These are phyloP conservation scores for Smutsia temminckii DNA, from an alignment of 2,797 vertebrate species.

Conservation along the genomic window DNA sequence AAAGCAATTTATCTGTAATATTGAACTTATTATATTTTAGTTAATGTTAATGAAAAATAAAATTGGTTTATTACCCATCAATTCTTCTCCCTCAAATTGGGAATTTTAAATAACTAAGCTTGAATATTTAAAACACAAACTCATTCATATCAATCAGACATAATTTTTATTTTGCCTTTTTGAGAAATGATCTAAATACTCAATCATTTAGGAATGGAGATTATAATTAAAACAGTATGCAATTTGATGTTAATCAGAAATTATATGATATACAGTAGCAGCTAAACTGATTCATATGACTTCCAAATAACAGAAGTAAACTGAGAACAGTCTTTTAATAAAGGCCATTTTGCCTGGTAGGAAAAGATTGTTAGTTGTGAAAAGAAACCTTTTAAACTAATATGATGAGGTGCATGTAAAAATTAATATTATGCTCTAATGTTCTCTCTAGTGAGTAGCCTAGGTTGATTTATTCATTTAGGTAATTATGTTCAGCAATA, in stretches of 20 bases:
- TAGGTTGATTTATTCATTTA: constrained; percentile 96
- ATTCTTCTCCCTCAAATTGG: constrained; percentile 52
- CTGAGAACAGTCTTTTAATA: constrained; percentile 79
- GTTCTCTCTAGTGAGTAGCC: constrained; percentile 90
- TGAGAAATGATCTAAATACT: constrained; percentile 76
- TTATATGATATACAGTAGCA: constrained; percentile 72
- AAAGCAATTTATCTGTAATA: constrained; percentile 55
- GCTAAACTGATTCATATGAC: constrained; percentile 69
- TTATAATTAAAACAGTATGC: constrained; percentile 60
- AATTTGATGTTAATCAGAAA: constrained; percentile 76
- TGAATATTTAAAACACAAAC: constrained; percentile 73
- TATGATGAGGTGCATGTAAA: constrained; percentile 84
- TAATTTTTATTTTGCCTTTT: constrained; percentile 77
- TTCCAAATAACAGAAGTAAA: constrained; percentile 72
- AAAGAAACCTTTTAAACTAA: constrained; percentile 86
- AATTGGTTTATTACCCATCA: constrained; percentile 59
- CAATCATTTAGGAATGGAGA: constrained; percentile 73
- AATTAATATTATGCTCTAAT: constrained; percentile 89
- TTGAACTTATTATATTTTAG: constrained; percentile 52
- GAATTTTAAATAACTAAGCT: constrained; percentile 73
- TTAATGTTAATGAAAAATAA: constrained; percentile 67
- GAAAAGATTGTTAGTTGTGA: constrained; percentile 80
- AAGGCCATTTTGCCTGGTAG: constrained; percentile 81
- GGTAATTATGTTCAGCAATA: constrained; percentile 95
- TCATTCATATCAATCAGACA: constrained; percentile 74